phyloP scores from a whole-genome alignment of 37 sponge, comb jelly and placozoan genomes.

The Aphrocallistes beatrix region DNA sequence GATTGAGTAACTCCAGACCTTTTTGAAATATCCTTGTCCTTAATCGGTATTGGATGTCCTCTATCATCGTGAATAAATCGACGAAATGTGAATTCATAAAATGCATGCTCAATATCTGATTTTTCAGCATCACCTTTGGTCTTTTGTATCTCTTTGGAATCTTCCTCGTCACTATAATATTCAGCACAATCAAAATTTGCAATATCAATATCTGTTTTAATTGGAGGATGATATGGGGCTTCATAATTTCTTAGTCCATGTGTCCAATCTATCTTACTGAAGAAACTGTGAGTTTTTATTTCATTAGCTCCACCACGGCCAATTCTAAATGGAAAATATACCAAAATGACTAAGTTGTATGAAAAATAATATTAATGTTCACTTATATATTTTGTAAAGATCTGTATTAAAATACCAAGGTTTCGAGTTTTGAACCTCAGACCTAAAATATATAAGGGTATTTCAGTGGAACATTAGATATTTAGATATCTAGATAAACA shows the following conservation, averaged over 20 bases:
- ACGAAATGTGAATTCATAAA: conserved; percentile 89
- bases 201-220: conserved; percentile 72
- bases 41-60: neutral
- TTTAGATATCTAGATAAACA: too few relatives aligned
- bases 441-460: too few relatives aligned
- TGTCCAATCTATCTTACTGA: conserved; percentile 65
- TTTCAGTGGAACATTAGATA: too few relatives aligned
- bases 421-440: too few relatives aligned
- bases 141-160: conserved; percentile 21
- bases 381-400: neutral
- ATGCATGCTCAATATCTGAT: conserved; percentile 62
- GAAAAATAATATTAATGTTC: too few relatives aligned
- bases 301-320: conserved; percentile 61
- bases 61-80: conserved; percentile 51
- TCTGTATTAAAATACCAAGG: too few relatives aligned
- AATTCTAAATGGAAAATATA: too few relatives aligned
- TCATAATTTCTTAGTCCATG: conserved; percentile 68
- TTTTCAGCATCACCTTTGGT: conserved; percentile 21
- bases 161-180: neutral
- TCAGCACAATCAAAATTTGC: conserved; percentile 83
- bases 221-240: conserved; percentile 76
- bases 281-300: conserved; percentile 75
- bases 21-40: neutral
- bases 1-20: neutral
- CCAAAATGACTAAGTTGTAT: too few relatives aligned